Percentiles rank a stretch among this genome's conserved stretches.
Evolutionary conservation across 2,113 vertebrate species (phyloP).

Genomic region (Myiozetetes cayanensis): DNA sequence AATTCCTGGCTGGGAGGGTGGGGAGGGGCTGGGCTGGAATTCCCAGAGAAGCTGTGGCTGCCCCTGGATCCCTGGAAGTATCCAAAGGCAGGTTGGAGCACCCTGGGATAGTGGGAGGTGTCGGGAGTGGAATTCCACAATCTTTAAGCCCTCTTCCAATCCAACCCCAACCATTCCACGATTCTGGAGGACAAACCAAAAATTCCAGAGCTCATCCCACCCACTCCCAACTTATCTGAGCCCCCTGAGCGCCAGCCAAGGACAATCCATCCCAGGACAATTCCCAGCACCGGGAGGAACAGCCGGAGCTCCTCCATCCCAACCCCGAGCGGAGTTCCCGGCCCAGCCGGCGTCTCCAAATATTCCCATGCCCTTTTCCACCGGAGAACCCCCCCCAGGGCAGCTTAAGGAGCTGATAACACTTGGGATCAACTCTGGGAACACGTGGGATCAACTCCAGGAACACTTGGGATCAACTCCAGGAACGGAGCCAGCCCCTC

Average conservation of each 20-base stretch:
- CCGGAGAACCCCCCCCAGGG: not conserved
- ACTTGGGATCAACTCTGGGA: not conserved
- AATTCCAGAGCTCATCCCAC: not conserved
- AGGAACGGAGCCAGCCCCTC: not conserved
- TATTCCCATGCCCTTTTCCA: not conserved
- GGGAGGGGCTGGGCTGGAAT: not conserved
- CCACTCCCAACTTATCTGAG: fast-evolving
- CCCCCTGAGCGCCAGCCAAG: not conserved
- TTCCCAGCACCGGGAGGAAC: not conserved
- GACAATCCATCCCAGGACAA: not conserved
- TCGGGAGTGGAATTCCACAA: not conserved
- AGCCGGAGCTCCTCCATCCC: fast-evolving
- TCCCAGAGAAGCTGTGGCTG: not conserved
- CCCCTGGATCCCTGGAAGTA: not conserved
- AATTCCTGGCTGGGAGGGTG: too few species aligned
- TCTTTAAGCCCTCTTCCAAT: too few species aligned
- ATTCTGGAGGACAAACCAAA: fast-evolving
- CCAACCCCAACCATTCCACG: too few species aligned
- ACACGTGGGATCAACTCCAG: not conserved
- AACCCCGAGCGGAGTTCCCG: fast-evolving
- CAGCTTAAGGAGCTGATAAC: not conserved
- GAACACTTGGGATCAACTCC: not conserved
- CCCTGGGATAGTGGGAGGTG: fast-evolving
- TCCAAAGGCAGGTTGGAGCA: not conserved
- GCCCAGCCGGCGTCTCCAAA: not conserved